Percentiles rank a stretch among this genome's conserved stretches.
phyloP scores from a whole-genome alignment of 2,797 vertebrate species.

The Masticophis lateralis region DNA sequence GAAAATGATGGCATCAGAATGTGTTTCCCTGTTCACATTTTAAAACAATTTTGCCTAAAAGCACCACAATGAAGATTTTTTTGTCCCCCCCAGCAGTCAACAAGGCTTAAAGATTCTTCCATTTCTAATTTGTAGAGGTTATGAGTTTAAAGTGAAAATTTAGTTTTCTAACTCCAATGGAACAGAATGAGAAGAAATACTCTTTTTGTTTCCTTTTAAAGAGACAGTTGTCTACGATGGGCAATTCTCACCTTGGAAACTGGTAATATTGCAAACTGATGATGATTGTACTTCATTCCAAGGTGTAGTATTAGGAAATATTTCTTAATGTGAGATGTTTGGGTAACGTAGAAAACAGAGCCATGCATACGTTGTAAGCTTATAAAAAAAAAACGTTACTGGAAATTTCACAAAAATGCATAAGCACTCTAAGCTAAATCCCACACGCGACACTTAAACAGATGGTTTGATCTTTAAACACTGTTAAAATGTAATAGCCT shows the following conservation, averaged over 20 bases:
- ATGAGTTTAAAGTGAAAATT: neutral
- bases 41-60: neutral
- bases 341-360: neutral
- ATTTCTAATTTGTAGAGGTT: neutral
- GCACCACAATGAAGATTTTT: neutral
- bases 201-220: neutral
- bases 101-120: neutral
- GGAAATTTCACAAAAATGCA: constrained; percentile 19
- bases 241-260: neutral
- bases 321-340: neutral
- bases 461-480: constrained; percentile 53
- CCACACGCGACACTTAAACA: constrained; percentile 25
- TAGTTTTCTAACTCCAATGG: neutral
- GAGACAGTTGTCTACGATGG: neutral
- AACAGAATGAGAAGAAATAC: neutral
- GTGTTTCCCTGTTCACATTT: neutral
- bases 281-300: neutral
- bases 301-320: neutral
- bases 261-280: neutral
- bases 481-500: constrained; percentile 37
- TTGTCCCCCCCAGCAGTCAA: neutral
- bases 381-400: neutral
- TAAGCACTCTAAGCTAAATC: constrained; percentile 31
- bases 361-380: neutral
- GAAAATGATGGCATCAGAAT: neutral